Evolutionary conservation across 2,113 vertebrate species (phyloP), one percentile per base, ranked within the genome.

Genomic region (Grammomys dolichurus): DNA sequence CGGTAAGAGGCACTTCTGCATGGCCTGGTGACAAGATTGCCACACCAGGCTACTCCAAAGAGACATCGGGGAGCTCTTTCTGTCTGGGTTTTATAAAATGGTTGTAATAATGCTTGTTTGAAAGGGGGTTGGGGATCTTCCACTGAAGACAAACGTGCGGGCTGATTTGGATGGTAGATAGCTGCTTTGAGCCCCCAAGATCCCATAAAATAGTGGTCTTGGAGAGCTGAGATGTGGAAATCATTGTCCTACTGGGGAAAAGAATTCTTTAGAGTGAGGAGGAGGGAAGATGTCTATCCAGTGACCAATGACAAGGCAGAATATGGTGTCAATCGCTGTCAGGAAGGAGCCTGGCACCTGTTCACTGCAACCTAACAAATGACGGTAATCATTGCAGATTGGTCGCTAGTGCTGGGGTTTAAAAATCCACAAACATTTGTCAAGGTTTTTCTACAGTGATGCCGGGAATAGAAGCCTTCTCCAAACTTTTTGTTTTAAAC

Each of bases 171-270:
- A 92, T 82, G 76, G 80, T 70, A 89, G 95, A 97, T 96, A 78
- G 97, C 92, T 94, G 97, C 92, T 97, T n/a, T 56, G 97, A 95
- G 97, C 76, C 96, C 63, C 95, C 65, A 93, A 63, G 88, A 97
- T 92, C 93, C 88, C 95, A 96, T 97, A 96, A 97, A 96, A 82
- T 24, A 40, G 86, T 95, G 93, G 89, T 78, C 95, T 97, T 77
- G 60, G 87, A n/a, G 77, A 95, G 87, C 92, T 0, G 31, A 69
- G 48, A 95, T 56, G 88, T 94, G 86, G 11, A 97, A 96, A 86
- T 96, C 85, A 96, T 97, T 36, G 81, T 94, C 67, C 95, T 96
- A 31, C 3, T 60, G 93, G 95, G 96, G 88, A 69, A 90, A 96
- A 82, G 93, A 81, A 95, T 96, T 94, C 97, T 96, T 97, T 67